Percentiles rank a stretch among this genome's conserved stretches.
phyloP scores from a whole-genome alignment of 2,888 invertebrate genomes.

The Zeuzera pyrina region DNA sequence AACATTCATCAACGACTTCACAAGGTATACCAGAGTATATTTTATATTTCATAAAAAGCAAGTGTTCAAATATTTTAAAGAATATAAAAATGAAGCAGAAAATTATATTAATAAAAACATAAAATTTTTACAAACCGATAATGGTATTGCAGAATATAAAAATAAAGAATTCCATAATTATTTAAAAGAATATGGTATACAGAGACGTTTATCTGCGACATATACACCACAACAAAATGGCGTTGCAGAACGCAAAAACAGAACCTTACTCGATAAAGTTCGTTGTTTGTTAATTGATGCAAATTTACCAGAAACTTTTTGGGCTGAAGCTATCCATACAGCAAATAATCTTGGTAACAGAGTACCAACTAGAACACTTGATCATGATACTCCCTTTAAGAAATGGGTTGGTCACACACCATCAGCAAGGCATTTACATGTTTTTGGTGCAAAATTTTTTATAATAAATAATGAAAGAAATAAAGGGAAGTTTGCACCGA shows the following conservation, averaged over 20 bases:
- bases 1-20: slow-evolving; percentile 12
- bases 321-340: neutral
- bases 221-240: slow-evolving; percentile 1
- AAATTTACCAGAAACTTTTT: neutral
- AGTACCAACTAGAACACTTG: neutral
- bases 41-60: too few relatives aligned
- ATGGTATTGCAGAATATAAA: slow-evolving; percentile 1
- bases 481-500: slow-evolving; percentile 19
- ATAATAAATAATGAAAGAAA: neutral
- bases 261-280: neutral
- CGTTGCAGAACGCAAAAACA: neutral
- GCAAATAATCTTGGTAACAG: neutral
- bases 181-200: slow-evolving; percentile 2
- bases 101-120: too few relatives aligned
- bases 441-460: neutral
- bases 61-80: too few relatives aligned
- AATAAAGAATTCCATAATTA: slow-evolving; percentile 2
- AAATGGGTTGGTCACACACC: slow-evolving; percentile 1
- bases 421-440: neutral
- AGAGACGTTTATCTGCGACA: neutral
- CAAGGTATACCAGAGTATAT: slow-evolving; percentile 10
- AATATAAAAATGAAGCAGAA: too few relatives aligned
- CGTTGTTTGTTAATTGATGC: neutral
- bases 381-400: slow-evolving; percentile 1
- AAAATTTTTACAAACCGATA: too few relatives aligned